phyloP scores from a whole-genome alignment of 2,888 invertebrate species.

The Tenodera sinensis region DNA sequence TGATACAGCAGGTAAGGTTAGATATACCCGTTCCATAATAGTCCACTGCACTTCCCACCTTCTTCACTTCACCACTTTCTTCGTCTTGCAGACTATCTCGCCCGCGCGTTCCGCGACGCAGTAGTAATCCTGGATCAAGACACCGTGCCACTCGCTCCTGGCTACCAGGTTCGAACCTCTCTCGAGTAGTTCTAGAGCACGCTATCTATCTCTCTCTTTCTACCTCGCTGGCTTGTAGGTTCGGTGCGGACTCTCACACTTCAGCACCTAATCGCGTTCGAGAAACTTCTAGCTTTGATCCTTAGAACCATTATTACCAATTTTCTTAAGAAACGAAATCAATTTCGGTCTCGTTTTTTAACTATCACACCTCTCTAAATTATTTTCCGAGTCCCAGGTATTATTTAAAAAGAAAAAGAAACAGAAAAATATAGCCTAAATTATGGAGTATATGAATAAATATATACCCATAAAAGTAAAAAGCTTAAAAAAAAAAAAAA shows the following conservation, averaged over 20 bases:
- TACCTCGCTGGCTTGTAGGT: neutral
- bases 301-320: too few relatives aligned
- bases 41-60: neutral
- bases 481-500: too few relatives aligned
- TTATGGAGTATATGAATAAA: too few relatives aligned
- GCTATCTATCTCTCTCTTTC: neutral
- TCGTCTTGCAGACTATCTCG: neutral
- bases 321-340: too few relatives aligned
- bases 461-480: too few relatives aligned
- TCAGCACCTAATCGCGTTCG: neutral
- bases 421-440: too few relatives aligned
- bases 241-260: neutral
- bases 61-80: neutral
- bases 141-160: neutral
- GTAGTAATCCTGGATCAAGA: neutral
- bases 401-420: too few relatives aligned
- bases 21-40: neutral
- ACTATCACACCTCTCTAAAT: too few relatives aligned
- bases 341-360: too few relatives aligned
- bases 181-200: neutral
- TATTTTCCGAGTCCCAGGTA: too few relatives aligned
- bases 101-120: neutral
- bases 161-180: neutral
- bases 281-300: too few relatives aligned
- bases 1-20: conserved; percentile 36